A percentile compares a stretch with the other conserved stretches of the same genome.
phyloP scores from a whole-genome alignment of 2,797 vertebrate genomes.

The Cryptoblepharus egeriae region DNA sequence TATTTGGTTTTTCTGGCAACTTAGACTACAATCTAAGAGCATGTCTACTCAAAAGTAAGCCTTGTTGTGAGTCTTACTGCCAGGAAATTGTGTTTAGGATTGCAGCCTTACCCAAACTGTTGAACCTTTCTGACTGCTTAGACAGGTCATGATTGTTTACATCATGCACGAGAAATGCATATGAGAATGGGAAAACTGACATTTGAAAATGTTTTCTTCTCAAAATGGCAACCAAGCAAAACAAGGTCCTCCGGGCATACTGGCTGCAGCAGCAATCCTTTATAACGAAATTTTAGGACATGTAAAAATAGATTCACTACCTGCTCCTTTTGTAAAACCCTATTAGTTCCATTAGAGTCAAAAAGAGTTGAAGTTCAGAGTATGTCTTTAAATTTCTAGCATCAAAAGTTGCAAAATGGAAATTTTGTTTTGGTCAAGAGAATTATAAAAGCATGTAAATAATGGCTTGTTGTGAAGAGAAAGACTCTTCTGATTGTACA shows the following conservation, averaged over 20 bases:
- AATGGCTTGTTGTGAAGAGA: constrained; percentile 27
- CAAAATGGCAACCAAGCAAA: neutral
- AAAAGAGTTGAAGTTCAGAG: neutral
- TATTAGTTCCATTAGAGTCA: constrained; percentile 18
- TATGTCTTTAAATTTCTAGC: constrained; percentile 29
- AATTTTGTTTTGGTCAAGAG: constrained; percentile 21
- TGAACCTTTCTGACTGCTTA: neutral
- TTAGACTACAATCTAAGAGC: too few relatives aligned
- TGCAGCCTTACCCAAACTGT: neutral
- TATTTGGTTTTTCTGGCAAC: neutral
- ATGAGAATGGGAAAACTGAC: constrained; percentile 1
- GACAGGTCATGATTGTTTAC: neutral
- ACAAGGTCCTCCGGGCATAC: too few relatives aligned
- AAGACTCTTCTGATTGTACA: constrained; percentile 12
- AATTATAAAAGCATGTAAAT: neutral
- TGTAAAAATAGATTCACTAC: constrained; percentile 30
- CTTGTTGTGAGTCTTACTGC: too few relatives aligned
- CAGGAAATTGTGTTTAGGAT: too few relatives aligned
- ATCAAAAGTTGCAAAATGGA: neutral
- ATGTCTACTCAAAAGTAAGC: too few relatives aligned
- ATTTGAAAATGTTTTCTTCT: neutral
- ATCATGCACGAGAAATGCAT: neutral
- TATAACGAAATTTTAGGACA: constrained; percentile 31
- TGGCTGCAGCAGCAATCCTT: constrained; percentile 13
- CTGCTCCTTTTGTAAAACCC: neutral